These are phyloP conservation scores for Brachionus calyciflorus DNA, from an alignment of 1,140 invertebrate genomes.

Conservation along the genomic window DNA sequence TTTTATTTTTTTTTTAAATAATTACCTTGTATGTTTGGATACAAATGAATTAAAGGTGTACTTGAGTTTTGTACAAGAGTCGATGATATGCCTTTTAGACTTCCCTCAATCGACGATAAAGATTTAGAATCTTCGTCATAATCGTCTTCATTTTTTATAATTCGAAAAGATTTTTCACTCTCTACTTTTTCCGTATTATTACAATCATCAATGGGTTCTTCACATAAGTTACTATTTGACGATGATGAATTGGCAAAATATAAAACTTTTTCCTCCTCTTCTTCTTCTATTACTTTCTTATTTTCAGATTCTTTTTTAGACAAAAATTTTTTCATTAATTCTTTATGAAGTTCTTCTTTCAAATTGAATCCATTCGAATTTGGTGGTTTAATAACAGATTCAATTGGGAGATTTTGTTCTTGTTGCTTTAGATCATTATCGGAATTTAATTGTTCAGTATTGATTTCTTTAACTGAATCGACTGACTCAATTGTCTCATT, in stretches of 20 bases:
- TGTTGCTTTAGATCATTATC: too few relatives aligned
- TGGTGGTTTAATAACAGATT: too few relatives aligned
- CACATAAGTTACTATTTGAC: too few relatives aligned
- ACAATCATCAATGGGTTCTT: too few relatives aligned
- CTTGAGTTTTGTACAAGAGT: slow-evolving; percentile 12
- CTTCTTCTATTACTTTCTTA: neutral
- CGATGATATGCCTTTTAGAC: slow-evolving; percentile 38
- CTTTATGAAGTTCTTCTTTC: slow-evolving; percentile 26
- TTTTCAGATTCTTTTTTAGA: neutral
- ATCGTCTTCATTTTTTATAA: slow-evolving; percentile 17
- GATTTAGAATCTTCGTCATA: slow-evolving; percentile 15
- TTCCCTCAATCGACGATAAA: slow-evolving; percentile 45
- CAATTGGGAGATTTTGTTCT: too few relatives aligned
- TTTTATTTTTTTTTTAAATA: too few relatives aligned
- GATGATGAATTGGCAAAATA: neutral
- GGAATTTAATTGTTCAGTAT: too few relatives aligned
- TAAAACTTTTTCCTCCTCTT: neutral
- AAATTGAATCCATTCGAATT: neutral
- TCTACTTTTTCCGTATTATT: neutral
- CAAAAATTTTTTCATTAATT: slow-evolving; percentile 4
- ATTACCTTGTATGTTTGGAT: slow-evolving; percentile 43
- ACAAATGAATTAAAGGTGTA: slow-evolving; percentile 43
- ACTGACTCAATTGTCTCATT: too few relatives aligned
- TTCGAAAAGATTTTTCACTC: slow-evolving; percentile 1
- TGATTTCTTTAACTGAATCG: too few relatives aligned